Evolutionary conservation across 1,140 invertebrate genomes (phyloP).

Genomic region (Bathynomus jamesi): DNA sequence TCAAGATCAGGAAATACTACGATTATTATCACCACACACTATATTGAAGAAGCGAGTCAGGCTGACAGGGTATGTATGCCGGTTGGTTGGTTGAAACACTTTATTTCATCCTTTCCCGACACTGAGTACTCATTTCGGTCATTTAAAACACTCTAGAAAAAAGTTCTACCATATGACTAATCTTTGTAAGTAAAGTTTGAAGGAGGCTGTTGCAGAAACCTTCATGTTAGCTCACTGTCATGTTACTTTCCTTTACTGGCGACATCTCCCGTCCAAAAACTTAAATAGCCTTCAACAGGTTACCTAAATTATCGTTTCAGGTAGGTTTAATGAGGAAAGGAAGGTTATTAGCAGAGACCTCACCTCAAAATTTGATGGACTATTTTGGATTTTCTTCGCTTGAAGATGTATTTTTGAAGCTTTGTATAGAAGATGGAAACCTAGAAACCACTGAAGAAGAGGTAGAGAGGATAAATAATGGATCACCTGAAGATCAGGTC

Average conservation of each 20-base stretch:
- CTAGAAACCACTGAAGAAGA: conserved; percentile 11
- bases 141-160: background rate
- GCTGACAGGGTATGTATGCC: conserved; percentile 67
- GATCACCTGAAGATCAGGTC: too few species aligned
- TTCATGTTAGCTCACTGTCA: background rate
- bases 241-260: too few species aligned
- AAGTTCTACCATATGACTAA: background rate
- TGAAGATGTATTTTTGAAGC: conserved; percentile 88
- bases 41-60: conserved; percentile 84
- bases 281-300: too few species aligned
- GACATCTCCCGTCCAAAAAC: too few species aligned
- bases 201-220: background rate
- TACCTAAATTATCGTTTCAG: conserved; percentile 13
- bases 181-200: background rate
- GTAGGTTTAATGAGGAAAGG: conserved; percentile 84
- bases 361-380: conserved; percentile 70
- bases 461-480: conserved; percentile 5
- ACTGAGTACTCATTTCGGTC: too few species aligned
- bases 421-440: conserved; percentile 57
- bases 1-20: conserved; percentile 72
- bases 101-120: background rate
- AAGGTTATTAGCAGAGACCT: conserved; percentile 80
- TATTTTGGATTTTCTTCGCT: conserved; percentile 74
- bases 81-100: too few species aligned
- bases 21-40: conserved; percentile 89